Conservation (phyloP, 1,140 invertebrate genomes). For the Ostrea denselamellosa region DNA sequence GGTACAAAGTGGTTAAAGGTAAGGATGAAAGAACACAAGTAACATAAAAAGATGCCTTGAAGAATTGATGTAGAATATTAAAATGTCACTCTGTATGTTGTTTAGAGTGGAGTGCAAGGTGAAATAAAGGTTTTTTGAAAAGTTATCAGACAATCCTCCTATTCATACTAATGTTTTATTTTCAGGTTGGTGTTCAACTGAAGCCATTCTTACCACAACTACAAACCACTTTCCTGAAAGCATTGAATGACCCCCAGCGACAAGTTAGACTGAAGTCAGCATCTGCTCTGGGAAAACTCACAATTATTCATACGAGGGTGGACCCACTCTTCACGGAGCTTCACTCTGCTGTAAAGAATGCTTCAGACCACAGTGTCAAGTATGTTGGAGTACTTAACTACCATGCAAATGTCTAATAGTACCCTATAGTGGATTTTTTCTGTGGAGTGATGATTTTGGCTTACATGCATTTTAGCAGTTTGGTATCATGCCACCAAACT, state of each 20-base stretch:
- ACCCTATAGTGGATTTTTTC: too few relatives aligned
- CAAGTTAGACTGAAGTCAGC: slow-evolving; percentile 94
- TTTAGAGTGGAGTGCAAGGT: too few relatives aligned
- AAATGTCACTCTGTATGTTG: too few relatives aligned
- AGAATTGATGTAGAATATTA: too few relatives aligned
- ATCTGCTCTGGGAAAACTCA: slow-evolving; percentile 91
- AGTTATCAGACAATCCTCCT: too few relatives aligned
- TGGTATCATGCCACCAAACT: too few relatives aligned
- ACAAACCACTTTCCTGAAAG: slow-evolving; percentile 98
- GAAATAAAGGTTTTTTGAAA: neutral
- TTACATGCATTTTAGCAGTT: too few relatives aligned
- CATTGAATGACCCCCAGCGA: slow-evolving; percentile 92
- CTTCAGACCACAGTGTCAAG: slow-evolving; percentile 90
- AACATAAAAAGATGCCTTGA: too few relatives aligned
- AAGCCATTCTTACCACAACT: slow-evolving; percentile 99
- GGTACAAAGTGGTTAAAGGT: too few relatives aligned
- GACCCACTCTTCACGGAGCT: slow-evolving; percentile 93
- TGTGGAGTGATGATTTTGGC: too few relatives aligned
- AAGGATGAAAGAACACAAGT: too few relatives aligned
- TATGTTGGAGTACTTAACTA: slow-evolving; percentile 68
- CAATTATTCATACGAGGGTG: slow-evolving; percentile 92
- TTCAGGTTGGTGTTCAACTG: slow-evolving; percentile 87
- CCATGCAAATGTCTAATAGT: too few relatives aligned
- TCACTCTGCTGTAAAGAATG: slow-evolving; percentile 89
- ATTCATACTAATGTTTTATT: slow-evolving; percentile 16